A percentile compares a stretch with the other conserved stretches of the same genome.
Evolutionary conservation across 2,113 vertebrate genomes (phyloP).

Genomic region (Cavia aperea): DNA sequence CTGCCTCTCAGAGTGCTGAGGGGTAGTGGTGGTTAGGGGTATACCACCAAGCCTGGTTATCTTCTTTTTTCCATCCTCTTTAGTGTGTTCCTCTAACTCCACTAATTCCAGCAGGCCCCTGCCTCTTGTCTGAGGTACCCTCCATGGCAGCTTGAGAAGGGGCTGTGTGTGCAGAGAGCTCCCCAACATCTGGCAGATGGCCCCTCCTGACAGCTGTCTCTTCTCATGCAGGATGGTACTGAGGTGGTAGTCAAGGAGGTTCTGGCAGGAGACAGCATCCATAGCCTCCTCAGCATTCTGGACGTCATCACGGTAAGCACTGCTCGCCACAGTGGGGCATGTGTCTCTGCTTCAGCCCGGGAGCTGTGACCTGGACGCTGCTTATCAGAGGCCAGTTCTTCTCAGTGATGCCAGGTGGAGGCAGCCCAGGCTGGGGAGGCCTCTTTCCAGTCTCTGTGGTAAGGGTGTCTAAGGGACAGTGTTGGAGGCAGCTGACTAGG

Average conservation of each 20-base stretch:
- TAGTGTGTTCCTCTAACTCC: neutral
- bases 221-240: constrained; percentile 82
- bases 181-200: neutral
- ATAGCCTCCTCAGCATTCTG: constrained; percentile 93
- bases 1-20: neutral
- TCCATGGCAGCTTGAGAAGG: neutral
- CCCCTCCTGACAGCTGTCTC: neutral
- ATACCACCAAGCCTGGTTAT: neutral
- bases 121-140: neutral
- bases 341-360: too few species aligned
- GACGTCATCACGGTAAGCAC: constrained; percentile 90
- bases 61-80: too few species aligned
- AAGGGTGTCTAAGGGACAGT: neutral
- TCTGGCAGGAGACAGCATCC: constrained; percentile 90
- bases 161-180: neutral
- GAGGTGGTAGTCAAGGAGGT: constrained; percentile 93
- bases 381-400: neutral
- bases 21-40: neutral
- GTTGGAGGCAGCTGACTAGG: neutral
- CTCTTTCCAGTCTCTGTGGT: neutral
- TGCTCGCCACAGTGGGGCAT: rapidly evolving
- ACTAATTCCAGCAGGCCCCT: rapidly evolving
- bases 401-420: too few species aligned
- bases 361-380: neutral
- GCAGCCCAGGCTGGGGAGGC: neutral